Percentiles rank a stretch among this genome's conserved stretches.
phyloP scores from a whole-genome alignment of 92 coral and sea anemone species.

The Parazoanthus swiftii region DNA sequence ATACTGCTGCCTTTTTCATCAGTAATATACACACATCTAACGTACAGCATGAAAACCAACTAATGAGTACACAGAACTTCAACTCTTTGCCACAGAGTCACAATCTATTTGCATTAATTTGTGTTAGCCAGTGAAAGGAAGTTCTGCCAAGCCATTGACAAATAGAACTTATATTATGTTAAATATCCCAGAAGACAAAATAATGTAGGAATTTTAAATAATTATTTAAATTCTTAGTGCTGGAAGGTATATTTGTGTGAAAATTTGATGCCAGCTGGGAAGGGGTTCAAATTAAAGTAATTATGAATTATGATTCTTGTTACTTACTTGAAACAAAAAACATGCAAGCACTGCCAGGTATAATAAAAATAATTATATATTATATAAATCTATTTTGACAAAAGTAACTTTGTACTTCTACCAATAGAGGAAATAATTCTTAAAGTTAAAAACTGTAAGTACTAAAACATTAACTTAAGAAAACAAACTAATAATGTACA shows the following conservation, averaged over 20 bases:
- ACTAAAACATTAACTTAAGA: too few relatives aligned
- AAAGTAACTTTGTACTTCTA: too few relatives aligned
- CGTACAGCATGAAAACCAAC: not conserved
- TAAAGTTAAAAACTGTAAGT: too few relatives aligned
- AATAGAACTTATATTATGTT: not conserved
- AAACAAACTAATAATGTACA: too few relatives aligned
- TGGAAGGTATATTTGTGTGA: not conserved
- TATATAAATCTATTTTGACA: not conserved
- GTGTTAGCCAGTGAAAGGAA: not conserved
- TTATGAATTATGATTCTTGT: too few relatives aligned
- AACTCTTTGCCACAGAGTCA: not conserved
- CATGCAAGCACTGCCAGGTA: not conserved
- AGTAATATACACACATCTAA: too few relatives aligned
- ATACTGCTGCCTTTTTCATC: not conserved
- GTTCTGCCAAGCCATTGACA: not conserved
- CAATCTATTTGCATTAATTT: not conserved
- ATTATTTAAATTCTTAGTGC: not conserved
- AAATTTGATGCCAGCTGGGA: not conserved
- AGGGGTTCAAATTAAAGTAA: not conserved
- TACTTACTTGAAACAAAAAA: too few relatives aligned
- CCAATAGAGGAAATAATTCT: too few relatives aligned
- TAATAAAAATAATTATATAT: too few relatives aligned
- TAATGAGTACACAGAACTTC: not conserved
- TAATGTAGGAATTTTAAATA: not conserved
- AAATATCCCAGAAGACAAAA: conserved; percentile 9